Evolutionary conservation across 2,888 invertebrate species (phyloP).

Genomic region (Hemaris fuciformis): DNA sequence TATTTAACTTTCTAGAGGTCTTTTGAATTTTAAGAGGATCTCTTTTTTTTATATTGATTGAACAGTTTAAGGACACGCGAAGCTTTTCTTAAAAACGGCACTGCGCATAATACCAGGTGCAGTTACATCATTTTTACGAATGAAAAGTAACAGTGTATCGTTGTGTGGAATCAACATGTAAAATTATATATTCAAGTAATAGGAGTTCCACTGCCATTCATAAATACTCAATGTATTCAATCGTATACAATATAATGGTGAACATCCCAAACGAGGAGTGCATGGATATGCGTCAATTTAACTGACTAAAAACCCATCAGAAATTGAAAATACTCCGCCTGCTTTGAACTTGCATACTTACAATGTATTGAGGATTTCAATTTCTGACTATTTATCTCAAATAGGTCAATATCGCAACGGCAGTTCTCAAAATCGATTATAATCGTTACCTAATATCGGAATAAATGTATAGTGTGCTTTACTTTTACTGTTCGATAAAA

Average conservation of each 20-base stretch:
- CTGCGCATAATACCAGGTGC: no score
- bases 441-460: neutral
- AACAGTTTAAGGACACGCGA: no score
- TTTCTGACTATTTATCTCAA: neutral
- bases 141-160: no score
- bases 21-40: no score
- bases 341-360: no score
- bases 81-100: no score
- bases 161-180: no score
- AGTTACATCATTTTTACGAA: no score
- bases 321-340: neutral
- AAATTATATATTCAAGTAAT: neutral
- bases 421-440: neutral
- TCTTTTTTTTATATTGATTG: no score
- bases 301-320: neutral
- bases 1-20: no score
- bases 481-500: conserved; percentile 2
- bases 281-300: neutral
- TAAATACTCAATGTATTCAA: neutral
- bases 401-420: neutral
- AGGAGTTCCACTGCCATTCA: neutral
- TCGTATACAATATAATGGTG: neutral
- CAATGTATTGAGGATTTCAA: neutral
- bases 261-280: neutral
- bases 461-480: neutral